Percentiles rank a stretch among this genome's conserved stretches.
Conservation (phyloP, 2,113 vertebrate genomes). For the Ranitomeya variabilis region DNA sequence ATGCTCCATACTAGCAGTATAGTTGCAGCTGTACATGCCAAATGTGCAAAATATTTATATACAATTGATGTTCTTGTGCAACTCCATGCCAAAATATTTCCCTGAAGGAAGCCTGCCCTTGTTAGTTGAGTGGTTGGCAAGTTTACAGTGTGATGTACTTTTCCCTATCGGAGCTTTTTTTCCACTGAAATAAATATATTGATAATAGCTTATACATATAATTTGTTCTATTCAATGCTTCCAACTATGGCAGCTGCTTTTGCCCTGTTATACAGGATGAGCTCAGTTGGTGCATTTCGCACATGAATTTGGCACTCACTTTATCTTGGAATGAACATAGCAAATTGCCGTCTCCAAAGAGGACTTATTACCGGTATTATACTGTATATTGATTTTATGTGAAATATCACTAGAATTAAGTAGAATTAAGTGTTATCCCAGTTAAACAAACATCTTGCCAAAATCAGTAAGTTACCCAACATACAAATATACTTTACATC, state of each 20-base stretch:
- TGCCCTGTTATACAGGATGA: slow-evolving; percentile 40
- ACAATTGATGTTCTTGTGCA: slow-evolving; percentile 32
- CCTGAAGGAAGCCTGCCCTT: background rate
- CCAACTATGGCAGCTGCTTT: slow-evolving; percentile 28
- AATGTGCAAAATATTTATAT: slow-evolving; percentile 15
- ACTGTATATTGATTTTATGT: background rate
- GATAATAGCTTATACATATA: background rate
- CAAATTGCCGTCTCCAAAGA: background rate
- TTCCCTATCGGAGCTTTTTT: background rate
- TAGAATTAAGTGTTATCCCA: background rate
- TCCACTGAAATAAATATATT: slow-evolving; percentile 11
- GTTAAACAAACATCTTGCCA: no score
- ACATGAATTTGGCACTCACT: slow-evolving; percentile 7
- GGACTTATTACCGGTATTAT: background rate
- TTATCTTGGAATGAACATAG: slow-evolving; percentile 13
- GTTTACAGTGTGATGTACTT: background rate
- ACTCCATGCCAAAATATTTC: slow-evolving; percentile 17
- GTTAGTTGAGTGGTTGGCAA: background rate
- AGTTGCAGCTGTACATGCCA: background rate
- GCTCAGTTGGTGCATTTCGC: slow-evolving; percentile 1
- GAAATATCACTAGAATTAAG: background rate
- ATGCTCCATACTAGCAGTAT: background rate
- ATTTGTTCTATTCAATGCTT: slow-evolving; percentile 1
- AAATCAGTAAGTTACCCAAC: no score
- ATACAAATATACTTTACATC: no score